phyloP scores from a whole-genome alignment of 2,113 vertebrate species.

The Muscicapa adusta region DNA sequence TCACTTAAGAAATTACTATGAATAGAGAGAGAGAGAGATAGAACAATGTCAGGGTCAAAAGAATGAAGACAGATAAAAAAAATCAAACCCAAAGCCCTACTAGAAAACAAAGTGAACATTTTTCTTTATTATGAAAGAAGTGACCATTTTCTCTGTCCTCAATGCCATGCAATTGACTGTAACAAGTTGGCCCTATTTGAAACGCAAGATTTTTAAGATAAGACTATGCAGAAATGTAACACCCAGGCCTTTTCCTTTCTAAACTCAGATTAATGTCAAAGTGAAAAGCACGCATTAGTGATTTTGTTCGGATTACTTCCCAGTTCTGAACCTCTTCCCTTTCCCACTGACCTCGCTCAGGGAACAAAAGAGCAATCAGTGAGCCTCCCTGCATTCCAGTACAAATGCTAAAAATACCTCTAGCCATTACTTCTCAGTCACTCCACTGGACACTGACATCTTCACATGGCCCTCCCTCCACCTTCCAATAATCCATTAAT shows the following conservation, averaged over 20 bases:
- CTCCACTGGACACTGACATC: neutral
- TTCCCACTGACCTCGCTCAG: neutral
- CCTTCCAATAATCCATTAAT: neutral
- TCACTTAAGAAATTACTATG: neutral
- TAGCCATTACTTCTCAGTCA: neutral
- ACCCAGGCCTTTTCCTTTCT: neutral
- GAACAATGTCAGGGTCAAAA: neutral
- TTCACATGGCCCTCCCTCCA: neutral
- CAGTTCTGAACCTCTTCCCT: neutral
- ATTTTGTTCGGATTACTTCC: neutral
- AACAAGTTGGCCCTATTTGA: neutral
- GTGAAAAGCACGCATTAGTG: neutral
- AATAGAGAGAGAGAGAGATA: neutral
- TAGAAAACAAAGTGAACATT: neutral
- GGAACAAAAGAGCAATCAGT: neutral
- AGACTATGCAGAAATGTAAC: neutral
- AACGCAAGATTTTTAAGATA: neutral
- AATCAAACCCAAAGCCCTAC: neutral
- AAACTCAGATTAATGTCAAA: neutral
- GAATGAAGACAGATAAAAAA: neutral
- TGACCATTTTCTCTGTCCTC: neutral
- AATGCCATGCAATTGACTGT: neutral
- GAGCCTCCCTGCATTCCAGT: neutral
- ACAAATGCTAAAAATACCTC: neutral
- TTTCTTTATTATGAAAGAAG: neutral